phyloP scores from a whole-genome alignment of 2,113 vertebrate genomes.

The Anoplopoma fimbria region DNA sequence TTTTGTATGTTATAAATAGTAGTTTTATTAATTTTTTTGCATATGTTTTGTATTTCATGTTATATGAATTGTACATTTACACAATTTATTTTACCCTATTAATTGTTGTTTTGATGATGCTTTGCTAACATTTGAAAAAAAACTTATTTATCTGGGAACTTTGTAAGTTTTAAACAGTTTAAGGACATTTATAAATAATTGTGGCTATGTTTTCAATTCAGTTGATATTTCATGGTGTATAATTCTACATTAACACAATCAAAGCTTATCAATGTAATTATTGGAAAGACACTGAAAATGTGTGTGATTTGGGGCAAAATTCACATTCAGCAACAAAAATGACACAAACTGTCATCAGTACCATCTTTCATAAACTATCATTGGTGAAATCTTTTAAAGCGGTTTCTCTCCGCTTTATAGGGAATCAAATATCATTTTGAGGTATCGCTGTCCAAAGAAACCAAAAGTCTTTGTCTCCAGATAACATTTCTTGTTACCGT shows the following conservation, averaged over 20 bases:
- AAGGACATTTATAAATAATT: neutral
- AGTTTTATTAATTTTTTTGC: neutral
- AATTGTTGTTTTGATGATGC: neutral
- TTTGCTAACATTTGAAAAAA: neutral
- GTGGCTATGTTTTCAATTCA: neutral
- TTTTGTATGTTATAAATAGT: neutral
- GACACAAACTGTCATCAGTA: no score
- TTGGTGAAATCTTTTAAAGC: neutral
- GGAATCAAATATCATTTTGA: neutral
- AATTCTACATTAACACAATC: neutral
- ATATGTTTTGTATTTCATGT: neutral
- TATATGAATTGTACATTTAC: neutral
- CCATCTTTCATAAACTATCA: neutral
- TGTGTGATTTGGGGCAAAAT: neutral
- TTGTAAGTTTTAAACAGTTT: neutral
- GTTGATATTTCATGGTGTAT: neutral
- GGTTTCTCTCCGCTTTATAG: neutral
- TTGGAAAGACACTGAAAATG: neutral
- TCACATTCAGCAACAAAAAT: neutral
- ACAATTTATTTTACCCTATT: neutral
- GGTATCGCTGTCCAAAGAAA: neutral
- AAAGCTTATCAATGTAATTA: neutral
- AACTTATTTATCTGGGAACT: neutral
- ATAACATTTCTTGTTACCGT: constrained; percentile 29
- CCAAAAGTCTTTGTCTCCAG: neutral